Percentiles rank a stretch among this genome's conserved stretches.
These are phyloP conservation scores for Rhodeus uyekii DNA, from an alignment of 2,797 vertebrate species.

Conservation along the genomic window DNA sequence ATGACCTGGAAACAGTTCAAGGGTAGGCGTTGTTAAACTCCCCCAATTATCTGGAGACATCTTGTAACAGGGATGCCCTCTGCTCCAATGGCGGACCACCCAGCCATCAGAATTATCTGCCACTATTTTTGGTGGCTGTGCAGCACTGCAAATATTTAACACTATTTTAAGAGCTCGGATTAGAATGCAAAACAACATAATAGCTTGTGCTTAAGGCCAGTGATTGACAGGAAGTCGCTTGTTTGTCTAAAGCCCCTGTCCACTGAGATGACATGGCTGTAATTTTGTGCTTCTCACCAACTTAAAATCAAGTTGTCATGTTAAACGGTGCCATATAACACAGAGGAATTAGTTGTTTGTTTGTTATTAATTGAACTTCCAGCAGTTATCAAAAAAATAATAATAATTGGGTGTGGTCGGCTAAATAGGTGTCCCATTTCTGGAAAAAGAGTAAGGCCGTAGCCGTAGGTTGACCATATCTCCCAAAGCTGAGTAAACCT, in stretches of 20 bases:
- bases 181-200: conserved; percentile 74
- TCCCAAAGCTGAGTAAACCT: conserved; percentile 60
- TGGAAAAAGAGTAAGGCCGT: conserved; percentile 50
- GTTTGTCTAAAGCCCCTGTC: conserved; percentile 78
- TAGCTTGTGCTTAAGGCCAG: conserved; percentile 71
- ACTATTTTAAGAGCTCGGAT: conserved; percentile 67
- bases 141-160: conserved; percentile 69
- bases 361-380: neutral
- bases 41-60: conserved; percentile 53
- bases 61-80: conserved; percentile 46
- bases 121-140: conserved; percentile 64
- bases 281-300: conserved; percentile 67
- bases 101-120: conserved; percentile 67
- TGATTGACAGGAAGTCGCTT: conserved; percentile 79
- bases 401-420: conserved; percentile 10
- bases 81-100: conserved; percentile 56
- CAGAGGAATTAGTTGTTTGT: neutral
- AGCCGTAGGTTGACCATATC: conserved; percentile 42
- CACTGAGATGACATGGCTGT: conserved; percentile 75
- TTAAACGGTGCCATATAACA: conserved; percentile 58
- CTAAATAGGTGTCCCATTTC: conserved; percentile 46
- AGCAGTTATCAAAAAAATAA: conserved; percentile 18
- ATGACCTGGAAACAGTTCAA: conserved; percentile 57
- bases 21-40: conserved; percentile 54
- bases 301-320: conserved; percentile 65